phyloP scores from a whole-genome alignment of 2,113 vertebrate species.

The Caloenas nicobarica region DNA sequence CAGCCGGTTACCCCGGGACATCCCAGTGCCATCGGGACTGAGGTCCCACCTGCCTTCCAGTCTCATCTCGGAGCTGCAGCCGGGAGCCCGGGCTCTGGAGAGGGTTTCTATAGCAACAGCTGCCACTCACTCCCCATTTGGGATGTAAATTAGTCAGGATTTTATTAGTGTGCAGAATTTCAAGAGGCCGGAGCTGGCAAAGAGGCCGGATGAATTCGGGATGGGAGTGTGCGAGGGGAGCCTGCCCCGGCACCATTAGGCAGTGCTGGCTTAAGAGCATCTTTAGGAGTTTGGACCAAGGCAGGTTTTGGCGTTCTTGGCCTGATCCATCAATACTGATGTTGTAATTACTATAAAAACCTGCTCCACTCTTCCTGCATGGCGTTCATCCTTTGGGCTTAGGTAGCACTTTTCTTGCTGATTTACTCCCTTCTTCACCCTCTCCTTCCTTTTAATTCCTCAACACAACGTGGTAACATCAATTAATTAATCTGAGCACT shows the following conservation, averaged over 20 bases:
- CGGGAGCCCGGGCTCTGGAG: conserved; percentile 72
- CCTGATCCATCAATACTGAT: background rate
- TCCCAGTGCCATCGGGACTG: background rate
- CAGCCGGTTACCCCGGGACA: rapidly evolving
- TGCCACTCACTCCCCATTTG: conserved; percentile 81
- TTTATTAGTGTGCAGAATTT: conserved; percentile 85
- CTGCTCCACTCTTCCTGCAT: background rate
- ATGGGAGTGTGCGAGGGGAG: background rate
- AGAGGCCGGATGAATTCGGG: background rate
- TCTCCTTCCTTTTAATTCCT: background rate
- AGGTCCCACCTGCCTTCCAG: conserved; percentile 16
- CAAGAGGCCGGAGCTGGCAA: conserved; percentile 68
- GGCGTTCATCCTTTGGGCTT: background rate
- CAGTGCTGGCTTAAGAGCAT: background rate
- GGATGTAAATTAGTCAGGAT: conserved; percentile 83
- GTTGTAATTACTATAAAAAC: background rate
- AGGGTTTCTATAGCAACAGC: conserved; percentile 81
- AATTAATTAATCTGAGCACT: conserved; percentile 23
- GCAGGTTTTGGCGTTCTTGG: background rate
- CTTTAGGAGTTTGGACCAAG: background rate
- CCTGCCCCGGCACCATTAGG: background rate
- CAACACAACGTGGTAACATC: background rate
- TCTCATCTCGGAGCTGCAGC: conserved; percentile 67
- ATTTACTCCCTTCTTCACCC: background rate
- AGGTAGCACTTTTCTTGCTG: background rate